phyloP scores from a whole-genome alignment of 2,797 vertebrate species.

The Cichlasoma orientale region DNA sequence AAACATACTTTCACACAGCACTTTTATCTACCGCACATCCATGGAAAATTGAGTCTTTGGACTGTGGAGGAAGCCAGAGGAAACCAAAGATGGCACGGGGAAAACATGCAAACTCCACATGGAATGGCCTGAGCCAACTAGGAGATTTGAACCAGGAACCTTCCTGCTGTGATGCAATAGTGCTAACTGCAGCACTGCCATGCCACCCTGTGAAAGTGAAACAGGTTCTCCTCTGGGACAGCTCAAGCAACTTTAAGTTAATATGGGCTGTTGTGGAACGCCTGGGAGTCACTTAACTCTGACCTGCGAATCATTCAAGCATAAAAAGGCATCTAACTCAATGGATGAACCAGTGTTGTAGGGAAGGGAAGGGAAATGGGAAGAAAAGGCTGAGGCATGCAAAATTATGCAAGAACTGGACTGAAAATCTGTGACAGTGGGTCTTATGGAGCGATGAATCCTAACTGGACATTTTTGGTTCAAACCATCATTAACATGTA shows the following conservation, averaged over 20 bases:
- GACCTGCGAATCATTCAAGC: neutral
- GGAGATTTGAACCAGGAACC: neutral
- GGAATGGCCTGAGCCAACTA: fast-evolving
- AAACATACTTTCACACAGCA: neutral
- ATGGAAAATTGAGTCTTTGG: neutral
- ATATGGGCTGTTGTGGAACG: neutral
- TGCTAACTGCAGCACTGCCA: neutral
- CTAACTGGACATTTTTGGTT: neutral
- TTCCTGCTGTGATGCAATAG: fast-evolving
- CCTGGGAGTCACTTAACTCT: neutral
- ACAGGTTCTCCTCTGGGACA: neutral
- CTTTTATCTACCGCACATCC: neutral
- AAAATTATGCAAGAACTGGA: neutral
- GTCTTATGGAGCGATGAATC: neutral
- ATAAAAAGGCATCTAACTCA: neutral
- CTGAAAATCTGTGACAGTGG: neutral
- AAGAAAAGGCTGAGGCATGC: neutral
- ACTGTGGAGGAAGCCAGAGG: neutral
- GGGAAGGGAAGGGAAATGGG: no score
- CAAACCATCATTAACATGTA: neutral
- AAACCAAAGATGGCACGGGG: neutral
- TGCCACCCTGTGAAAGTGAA: neutral
- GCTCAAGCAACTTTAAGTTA: fast-evolving
- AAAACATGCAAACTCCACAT: neutral
- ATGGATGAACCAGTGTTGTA: no score